phyloP scores from a whole-genome alignment of 2,797 vertebrate species.

The Myoxocephalus aenaeus region DNA sequence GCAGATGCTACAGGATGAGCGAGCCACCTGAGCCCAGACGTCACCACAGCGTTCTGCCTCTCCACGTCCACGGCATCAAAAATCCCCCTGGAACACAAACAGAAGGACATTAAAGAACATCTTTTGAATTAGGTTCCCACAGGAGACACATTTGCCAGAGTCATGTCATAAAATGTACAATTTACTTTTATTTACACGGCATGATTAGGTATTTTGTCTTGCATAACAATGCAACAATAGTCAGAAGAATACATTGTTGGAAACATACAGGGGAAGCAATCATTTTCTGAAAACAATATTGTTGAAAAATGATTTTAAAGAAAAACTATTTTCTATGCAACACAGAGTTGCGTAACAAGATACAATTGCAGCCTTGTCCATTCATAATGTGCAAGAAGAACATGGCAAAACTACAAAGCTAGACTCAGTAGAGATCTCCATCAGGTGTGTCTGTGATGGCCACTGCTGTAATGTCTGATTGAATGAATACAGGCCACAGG shows the following conservation, averaged over 20 bases:
- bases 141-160: not conserved
- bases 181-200: not conserved
- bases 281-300: too few species aligned
- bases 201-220: not conserved
- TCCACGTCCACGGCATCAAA: conserved; percentile 35
- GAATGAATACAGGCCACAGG: too few species aligned
- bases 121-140: not conserved
- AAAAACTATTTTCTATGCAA: too few species aligned
- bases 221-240: not conserved
- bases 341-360: too few species aligned
- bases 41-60: conserved; percentile 2
- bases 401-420: too few species aligned
- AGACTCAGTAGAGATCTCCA: too few species aligned
- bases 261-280: too few species aligned
- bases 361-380: too few species aligned
- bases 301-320: too few species aligned
- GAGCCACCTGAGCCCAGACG: conserved; percentile 23
- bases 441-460: too few species aligned
- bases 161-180: not conserved
- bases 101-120: conserved; percentile 4
- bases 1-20: conserved; percentile 4
- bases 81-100: conserved; percentile 59
- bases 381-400: too few species aligned
- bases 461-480: too few species aligned
- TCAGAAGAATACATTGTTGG: not conserved